Base-by-base conservation (phyloP, 2,888 invertebrate genomes). In the Apamea monoglypha region DNA sequence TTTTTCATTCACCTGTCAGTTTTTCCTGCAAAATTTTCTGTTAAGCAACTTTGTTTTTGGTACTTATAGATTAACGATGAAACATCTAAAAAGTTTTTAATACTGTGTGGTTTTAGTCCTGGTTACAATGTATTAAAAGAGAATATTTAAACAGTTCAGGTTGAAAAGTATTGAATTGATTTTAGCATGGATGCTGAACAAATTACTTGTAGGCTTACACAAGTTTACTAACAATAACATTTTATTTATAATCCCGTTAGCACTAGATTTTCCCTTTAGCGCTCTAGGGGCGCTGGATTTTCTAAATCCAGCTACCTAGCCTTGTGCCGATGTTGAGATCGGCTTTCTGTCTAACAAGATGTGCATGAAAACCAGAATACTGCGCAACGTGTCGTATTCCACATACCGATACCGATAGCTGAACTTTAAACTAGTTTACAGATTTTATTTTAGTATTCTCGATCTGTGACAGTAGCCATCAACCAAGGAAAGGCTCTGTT, bases 1-100 rank as follows among this genome's bases (percentile, higher is more conserved):
- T 89, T 87, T 87, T 84, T 89, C 88, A 86, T 80, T 86, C 89
- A 89, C 82, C 89, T 89, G 90, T 86, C 89, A 85, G 76, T 80
- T 84, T 87, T 82, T 77, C 72, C 71, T 66, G 40, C 16, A 18
- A 53, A 73, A 63, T 59, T 16, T 47, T 29, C 16, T 18, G 21
- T 66, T 40, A 66, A 21, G 56, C 29, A 50, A 82, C 21, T 4
- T 44, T 53, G 16, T 64, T 64, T 63, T 82, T 50, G 6, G 29
- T 69, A 18, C 7, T 47, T 32, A 32, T 32, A 2, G 0, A 32
- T 18, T 44, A 56, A 56, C 1, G 25, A 14, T 56, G 25, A 18
- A 14, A 40, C 1, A 18, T 4, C 10, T 21, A 29, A 25, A 25
- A 44, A 32, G 25, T 29, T 25, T 61, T 44, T 6, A 1, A 6